These are phyloP conservation scores for Solea senegalensis DNA, from an alignment of 2,113 vertebrate species.

Conservation along the genomic window DNA sequence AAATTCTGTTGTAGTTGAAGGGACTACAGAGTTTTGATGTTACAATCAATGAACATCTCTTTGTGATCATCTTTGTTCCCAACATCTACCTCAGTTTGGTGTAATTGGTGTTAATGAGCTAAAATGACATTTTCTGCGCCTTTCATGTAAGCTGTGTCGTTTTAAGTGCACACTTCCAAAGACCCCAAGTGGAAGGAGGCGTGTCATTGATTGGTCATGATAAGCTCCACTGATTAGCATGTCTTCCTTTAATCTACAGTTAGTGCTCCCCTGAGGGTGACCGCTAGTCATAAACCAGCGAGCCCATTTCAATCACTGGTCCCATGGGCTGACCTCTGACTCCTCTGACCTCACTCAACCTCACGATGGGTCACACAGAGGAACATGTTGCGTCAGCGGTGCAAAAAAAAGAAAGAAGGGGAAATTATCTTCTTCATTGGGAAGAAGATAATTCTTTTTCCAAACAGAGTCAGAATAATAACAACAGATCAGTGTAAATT, in stretches of 20 bases:
- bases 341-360: conserved; percentile 38
- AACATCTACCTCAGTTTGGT: conserved; percentile 23
- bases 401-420: background rate
- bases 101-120: conserved; percentile 48
- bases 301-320: conserved; percentile 1
- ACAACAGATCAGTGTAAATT: no score
- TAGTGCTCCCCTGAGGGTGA: conserved; percentile 36
- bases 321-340: conserved; percentile 25
- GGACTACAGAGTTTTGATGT: background rate
- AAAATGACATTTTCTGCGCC: conserved; percentile 33
- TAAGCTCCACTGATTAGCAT: conserved; percentile 57
- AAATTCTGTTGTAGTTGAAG: no score
- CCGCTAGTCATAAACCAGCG: conserved; percentile 24
- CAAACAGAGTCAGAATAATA: no score
- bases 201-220: conserved; percentile 65
- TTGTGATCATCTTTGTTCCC: background rate
- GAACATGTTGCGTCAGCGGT: conserved; percentile 24
- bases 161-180: conserved; percentile 10
- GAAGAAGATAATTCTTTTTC: no score
- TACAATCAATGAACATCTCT: background rate
- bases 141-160: conserved; percentile 34
- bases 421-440: no score
- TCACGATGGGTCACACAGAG: conserved; percentile 18
- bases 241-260: conserved; percentile 59
- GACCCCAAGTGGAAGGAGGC: conserved; percentile 22